Conservation (phyloP, 1,140 invertebrate genomes). For the Pantala flavescens region DNA sequence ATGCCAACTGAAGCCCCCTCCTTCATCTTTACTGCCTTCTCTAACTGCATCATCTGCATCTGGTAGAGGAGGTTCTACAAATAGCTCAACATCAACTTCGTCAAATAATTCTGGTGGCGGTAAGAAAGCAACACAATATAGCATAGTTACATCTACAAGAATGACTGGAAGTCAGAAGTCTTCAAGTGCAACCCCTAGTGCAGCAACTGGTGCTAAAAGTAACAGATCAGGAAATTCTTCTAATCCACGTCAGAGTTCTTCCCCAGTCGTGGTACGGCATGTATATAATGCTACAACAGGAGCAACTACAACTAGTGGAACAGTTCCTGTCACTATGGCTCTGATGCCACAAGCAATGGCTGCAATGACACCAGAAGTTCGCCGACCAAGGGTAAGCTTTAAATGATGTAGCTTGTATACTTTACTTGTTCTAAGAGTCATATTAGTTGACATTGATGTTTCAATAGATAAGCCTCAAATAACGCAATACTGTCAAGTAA, state of each 20-base stretch:
- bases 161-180: background rate
- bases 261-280: background rate
- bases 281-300: background rate
- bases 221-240: background rate
- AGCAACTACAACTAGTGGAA: background rate
- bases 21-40: constrained; percentile 34
- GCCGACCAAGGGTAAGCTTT: background rate
- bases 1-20: constrained; percentile 71
- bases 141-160: background rate
- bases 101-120: background rate
- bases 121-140: background rate
- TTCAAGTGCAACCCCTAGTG: background rate
- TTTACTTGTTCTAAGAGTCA: too few species aligned
- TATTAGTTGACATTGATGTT: too few species aligned
- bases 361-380: background rate
- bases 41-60: background rate
- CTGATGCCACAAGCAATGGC: background rate
- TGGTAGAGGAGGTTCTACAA: background rate
- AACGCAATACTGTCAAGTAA: too few species aligned
- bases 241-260: background rate
- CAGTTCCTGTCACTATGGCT: background rate
- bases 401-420: background rate
- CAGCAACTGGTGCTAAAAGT: background rate
- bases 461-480: too few species aligned
- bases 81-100: background rate